Evolutionary conservation across 2,888 invertebrate genomes (phyloP), one percentile per base, ranked within the genome.

Genomic region (Gymnoscelis rufifasciata): DNA sequence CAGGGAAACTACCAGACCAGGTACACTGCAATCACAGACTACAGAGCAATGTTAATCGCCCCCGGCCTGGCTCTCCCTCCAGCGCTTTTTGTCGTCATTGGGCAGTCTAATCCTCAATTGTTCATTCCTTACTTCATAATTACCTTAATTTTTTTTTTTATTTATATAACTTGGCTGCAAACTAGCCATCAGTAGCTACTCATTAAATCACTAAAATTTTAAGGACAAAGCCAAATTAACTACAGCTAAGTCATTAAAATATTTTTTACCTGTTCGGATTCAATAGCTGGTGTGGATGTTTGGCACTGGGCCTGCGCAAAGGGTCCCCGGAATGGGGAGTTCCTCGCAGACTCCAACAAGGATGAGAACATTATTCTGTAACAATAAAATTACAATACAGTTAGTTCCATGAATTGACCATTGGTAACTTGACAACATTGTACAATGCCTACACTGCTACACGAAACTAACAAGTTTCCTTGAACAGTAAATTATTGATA

Each of bases 281-380:
- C 40, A 44, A 55, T 51, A 50, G 74, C 60, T 24, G 67, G 61
- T 52, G 74, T 57, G 52, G 72, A 62, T 42, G 88, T 67, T 64
- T 91, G 90, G 74, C 92, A 92, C 64, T 88, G 88, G 15, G 84
- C 91, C 38, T 86, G 78, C 53, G 88, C 78, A 60, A 92, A 84
- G n/a, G 92, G 92, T 56, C 89, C 87, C 65, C 89, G 90, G 86
- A 92, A 92, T 43, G 91, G 90, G 59, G 90, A 90, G 76, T 88
- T 91, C 78, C 90, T 89, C 66, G 91, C 90, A 72, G 88, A 83
- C 59, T 92, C 92, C 70, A 91, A 58, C 48, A 92, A 68, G 68
- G 91, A 90, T 70, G 90, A 89, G 74, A 92, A 90, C 91, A 92
- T 90, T 71, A 68, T 82, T 72, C 82, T 83, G 74, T 1, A 60